These are phyloP conservation scores for Ochotona curzoniae DNA, from an alignment of 2,113 vertebrate species.

Conservation along the genomic window DNA sequence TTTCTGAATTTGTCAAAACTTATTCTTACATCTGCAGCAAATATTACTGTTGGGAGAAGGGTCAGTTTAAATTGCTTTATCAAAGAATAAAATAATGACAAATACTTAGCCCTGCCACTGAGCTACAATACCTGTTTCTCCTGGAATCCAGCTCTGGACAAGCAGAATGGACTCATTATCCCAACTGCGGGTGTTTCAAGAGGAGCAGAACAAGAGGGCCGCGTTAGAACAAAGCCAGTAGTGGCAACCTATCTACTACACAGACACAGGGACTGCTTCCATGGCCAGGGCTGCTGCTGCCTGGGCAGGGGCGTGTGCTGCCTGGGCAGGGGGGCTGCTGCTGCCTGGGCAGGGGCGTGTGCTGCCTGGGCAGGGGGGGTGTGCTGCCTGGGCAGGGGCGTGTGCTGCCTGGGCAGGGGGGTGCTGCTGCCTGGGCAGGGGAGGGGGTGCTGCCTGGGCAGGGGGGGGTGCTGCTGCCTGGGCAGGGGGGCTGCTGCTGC, in stretches of 20 bases:
- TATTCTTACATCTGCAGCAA: conserved; percentile 94
- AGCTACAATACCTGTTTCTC: conserved; percentile 91
- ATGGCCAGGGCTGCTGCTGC: neutral
- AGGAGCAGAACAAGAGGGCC: conserved; percentile 55
- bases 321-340: too few relatives aligned
- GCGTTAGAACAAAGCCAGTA: neutral
- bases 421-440: too few relatives aligned
- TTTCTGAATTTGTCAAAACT: conserved; percentile 96
- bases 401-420: too few relatives aligned
- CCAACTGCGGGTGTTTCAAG: conserved; percentile 89
- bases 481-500: too few relatives aligned
- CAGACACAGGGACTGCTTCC: neutral
- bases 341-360: too few relatives aligned
- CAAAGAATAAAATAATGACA: conserved; percentile 46
- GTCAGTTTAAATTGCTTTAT: conserved; percentile 52
- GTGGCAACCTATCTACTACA: neutral
- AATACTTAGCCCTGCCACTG: conserved; percentile 66
- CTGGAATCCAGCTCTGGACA: conserved; percentile 91
- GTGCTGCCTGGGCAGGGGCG: too few relatives aligned
- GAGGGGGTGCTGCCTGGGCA: too few relatives aligned
- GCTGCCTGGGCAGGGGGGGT: too few relatives aligned
- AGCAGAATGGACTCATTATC: conserved; percentile 94
- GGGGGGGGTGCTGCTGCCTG: too few relatives aligned
- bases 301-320: neutral
- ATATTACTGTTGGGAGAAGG: conserved; percentile 91